Evolutionary conservation across 1,140 invertebrate species (phyloP).

Genomic region (Pristionchus pacificus): DNA sequence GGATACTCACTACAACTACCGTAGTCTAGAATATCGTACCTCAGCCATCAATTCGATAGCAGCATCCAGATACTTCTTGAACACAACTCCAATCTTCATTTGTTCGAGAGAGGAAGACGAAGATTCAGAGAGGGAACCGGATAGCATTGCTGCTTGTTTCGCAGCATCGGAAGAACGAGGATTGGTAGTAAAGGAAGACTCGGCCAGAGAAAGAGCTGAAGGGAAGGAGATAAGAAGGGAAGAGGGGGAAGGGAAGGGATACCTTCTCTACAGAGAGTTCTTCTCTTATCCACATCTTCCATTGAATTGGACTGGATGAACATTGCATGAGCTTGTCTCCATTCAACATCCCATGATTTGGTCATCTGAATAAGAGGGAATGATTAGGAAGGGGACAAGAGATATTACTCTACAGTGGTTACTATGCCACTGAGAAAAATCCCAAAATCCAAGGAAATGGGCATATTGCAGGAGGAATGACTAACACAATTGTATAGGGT

Average conservation of each 20-base stretch:
- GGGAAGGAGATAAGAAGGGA: no score
- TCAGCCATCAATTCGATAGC: not conserved
- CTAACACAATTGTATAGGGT: no score
- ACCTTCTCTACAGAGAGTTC: not conserved
- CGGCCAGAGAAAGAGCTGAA: not conserved
- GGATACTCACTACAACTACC: no score
- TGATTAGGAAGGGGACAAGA: no score
- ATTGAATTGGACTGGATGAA: not conserved
- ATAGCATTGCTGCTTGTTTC: not conserved
- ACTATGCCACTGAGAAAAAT: no score
- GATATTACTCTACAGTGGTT: no score
- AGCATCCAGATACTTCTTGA: not conserved
- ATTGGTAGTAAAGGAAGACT: not conserved
- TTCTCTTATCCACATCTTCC: not conserved
- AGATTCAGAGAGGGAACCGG: not conserved
- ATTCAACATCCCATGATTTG: not conserved
- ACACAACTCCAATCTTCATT: not conserved
- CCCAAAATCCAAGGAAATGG: no score
- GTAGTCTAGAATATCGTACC: no score
- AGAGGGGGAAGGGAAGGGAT: not conserved
- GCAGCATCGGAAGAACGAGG: not conserved
- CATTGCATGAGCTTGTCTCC: not conserved
- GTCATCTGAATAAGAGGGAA: not conserved
- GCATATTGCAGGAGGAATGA: no score
- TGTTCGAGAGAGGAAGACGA: not conserved